Evolutionary conservation across 2,797 vertebrate species (phyloP).

Genomic region (Channa striata): DNA sequence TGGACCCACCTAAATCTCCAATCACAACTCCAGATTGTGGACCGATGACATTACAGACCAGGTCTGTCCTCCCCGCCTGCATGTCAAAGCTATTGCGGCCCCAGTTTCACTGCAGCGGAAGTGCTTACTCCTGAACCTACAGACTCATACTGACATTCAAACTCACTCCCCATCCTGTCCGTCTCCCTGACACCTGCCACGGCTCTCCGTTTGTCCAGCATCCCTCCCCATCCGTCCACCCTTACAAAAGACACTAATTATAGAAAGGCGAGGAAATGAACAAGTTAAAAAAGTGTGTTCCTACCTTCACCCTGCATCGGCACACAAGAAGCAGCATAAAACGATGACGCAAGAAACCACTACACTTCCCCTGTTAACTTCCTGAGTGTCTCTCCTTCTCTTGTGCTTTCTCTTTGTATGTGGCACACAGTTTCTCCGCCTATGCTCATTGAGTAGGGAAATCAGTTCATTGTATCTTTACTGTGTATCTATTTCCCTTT

Average conservation of each 20-base stretch:
- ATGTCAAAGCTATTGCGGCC: slow-evolving; percentile 56
- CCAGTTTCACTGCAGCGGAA: slow-evolving; percentile 70
- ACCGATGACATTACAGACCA: not conserved
- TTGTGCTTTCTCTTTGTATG: slow-evolving; percentile 62
- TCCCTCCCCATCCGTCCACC: not conserved
- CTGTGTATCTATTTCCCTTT: slow-evolving; percentile 57
- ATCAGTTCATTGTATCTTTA: slow-evolving; percentile 64
- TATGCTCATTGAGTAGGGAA: slow-evolving; percentile 63
- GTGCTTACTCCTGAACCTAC: slow-evolving; percentile 54
- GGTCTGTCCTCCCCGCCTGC: slow-evolving; percentile 14
- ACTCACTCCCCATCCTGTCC: slow-evolving; percentile 36
- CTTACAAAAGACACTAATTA: not conserved
- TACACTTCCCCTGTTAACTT: slow-evolving; percentile 87
- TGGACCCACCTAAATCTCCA: slow-evolving; percentile 16
- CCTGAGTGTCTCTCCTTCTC: slow-evolving; percentile 81
- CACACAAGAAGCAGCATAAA: slow-evolving; percentile 78
- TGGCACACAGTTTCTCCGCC: slow-evolving; percentile 52
- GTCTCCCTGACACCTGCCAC: slow-evolving; percentile 67
- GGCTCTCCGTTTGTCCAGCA: slow-evolving; percentile 1
- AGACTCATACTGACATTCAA: slow-evolving; percentile 41
- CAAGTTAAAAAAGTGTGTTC: slow-evolving; percentile 57
- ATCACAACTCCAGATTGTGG: not conserved
- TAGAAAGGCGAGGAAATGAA: slow-evolving; percentile 28
- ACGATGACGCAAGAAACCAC: slow-evolving; percentile 88
- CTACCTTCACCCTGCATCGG: slow-evolving; percentile 84